Evolutionary conservation across 2,113 vertebrate genomes (phyloP), one percentile per base, ranked within the genome.

Genomic region (Seriola rivoliana): DNA sequence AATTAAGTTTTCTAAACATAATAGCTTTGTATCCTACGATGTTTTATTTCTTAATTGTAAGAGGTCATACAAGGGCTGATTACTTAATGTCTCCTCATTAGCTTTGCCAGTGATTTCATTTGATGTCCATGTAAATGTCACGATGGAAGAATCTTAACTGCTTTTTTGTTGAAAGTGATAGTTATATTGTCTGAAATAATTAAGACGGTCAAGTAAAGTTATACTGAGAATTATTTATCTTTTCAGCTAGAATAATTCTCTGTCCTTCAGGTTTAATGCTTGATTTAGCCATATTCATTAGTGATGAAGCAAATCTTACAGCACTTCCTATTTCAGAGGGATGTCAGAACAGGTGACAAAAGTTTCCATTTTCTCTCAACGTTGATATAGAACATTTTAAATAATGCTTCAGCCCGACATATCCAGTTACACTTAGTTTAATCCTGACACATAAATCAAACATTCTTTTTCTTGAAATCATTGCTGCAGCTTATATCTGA

Each of bases 81-180:
- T 52, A 72, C 44, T 62, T 38, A 23, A 48, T 66, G 19, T 38
- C 34, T 52, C 52, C 32, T 54, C 52, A 52, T 36, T 44, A 42
- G 29, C 62, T 73, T 32, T 25, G 38, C 48, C 36, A 52, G 19
- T 42, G n/a, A 19, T 38, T 58, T 73, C 52, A 72, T 59, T 14
- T 75, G 36, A 72, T 67, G 34, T 76, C 34, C 36, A n/a, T 58
- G 63, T 17, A 73, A 63, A 60, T 58, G 40, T 44, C 17, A 71
- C 40, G 17, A 36, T 42, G n/a, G 40, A 34, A 40, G 29, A 11
- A 0, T 21, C 32, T 9, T 40, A 8, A 40, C 7, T 66, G 63
- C 29, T 50, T 29, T 29, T 46, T 40, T 0, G 3, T 32, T 40
- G 40, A 17, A 34, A 36, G 52, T 66, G 12, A 71, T n/a, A 57